Evolutionary conservation across 2,888 invertebrate species (phyloP).

Genomic region (Mesorhabditis spiculigera): DNA sequence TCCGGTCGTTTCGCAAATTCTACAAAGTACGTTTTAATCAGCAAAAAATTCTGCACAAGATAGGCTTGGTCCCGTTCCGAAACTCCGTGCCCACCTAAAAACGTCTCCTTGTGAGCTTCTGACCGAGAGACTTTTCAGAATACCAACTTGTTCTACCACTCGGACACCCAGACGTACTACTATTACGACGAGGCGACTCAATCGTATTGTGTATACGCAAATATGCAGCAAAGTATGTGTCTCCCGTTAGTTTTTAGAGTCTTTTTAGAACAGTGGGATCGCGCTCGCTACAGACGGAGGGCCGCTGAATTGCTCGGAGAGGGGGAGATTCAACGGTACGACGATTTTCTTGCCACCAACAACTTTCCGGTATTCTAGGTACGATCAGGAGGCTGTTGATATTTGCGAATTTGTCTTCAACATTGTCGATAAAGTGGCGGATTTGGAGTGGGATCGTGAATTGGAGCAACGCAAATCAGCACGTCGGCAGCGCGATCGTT

Average conservation of each 20-base stretch:
- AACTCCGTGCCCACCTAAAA: too few relatives aligned
- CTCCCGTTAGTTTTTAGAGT: background rate
- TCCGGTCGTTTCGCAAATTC: too few relatives aligned
- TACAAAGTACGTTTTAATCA: too few relatives aligned
- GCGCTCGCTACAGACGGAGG: background rate
- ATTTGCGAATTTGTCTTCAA: slow-evolving; percentile 22
- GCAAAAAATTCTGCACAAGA: too few relatives aligned
- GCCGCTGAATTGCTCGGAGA: background rate
- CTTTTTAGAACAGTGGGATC: background rate
- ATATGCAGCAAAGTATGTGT: slow-evolving; percentile 21
- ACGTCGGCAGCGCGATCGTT: background rate
- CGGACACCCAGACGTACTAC: slow-evolving; percentile 40
- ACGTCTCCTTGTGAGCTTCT: too few relatives aligned
- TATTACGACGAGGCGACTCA: slow-evolving; percentile 33
- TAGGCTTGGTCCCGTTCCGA: too few relatives aligned
- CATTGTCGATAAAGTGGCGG: slow-evolving; percentile 20
- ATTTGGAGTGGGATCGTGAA: background rate
- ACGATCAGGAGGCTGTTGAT: slow-evolving; percentile 22
- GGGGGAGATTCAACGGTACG: background rate
- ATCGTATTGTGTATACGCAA: slow-evolving; percentile 21
- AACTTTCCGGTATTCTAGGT: background rate
- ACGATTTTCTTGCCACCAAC: background rate
- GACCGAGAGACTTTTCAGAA: slow-evolving; percentile 23
- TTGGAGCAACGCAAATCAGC: background rate
- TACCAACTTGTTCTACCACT: slow-evolving; percentile 39